Conservation (phyloP, 1,140 invertebrate species). For the Panonychus citri region DNA sequence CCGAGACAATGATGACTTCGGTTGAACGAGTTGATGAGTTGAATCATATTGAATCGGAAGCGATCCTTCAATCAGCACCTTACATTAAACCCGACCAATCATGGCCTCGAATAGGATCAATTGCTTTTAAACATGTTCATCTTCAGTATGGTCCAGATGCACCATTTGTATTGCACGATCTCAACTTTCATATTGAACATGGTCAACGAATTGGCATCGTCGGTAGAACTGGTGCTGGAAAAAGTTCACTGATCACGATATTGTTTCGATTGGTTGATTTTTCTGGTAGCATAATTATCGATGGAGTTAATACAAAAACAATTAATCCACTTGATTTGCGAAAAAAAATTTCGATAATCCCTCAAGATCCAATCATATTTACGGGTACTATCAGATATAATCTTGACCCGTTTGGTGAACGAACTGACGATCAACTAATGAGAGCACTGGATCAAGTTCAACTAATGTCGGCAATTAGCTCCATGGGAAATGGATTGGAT, state of each 20-base stretch:
- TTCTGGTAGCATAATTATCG: conserved; percentile 20
- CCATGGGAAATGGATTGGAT: conserved; percentile 37
- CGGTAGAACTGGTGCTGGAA: conserved; percentile 26
- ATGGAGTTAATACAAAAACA: conserved; percentile 25
- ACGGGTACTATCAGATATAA: conserved; percentile 57
- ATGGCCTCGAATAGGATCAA: conserved; percentile 43
- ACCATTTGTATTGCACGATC: conserved; percentile 35
- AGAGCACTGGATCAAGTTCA: conserved; percentile 55
- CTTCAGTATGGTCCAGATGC: conserved; percentile 37
- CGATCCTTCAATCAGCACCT: conserved; percentile 2
- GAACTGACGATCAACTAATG: conserved; percentile 41
- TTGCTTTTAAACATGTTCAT: conserved; percentile 40
- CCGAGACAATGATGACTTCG: conserved; percentile 44
- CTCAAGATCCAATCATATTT: conserved; percentile 50
- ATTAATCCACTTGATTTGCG: conserved; percentile 27
- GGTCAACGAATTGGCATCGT: conserved; percentile 23
- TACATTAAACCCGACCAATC: conserved; percentile 13
- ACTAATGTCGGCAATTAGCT: conserved; percentile 39
- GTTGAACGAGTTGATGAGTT: conserved; percentile 44
- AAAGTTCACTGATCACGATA: conserved; percentile 21
- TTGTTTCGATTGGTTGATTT: conserved; percentile 25
- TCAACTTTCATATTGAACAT: conserved; percentile 29
- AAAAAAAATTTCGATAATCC: conserved; percentile 28
- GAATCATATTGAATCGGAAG: conserved; percentile 22
- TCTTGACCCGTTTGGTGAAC: conserved; percentile 55